Evolutionary conservation across 2,113 vertebrate genomes (phyloP), one percentile per base, ranked within the genome.

Genomic region (Sturnus vulgaris): DNA sequence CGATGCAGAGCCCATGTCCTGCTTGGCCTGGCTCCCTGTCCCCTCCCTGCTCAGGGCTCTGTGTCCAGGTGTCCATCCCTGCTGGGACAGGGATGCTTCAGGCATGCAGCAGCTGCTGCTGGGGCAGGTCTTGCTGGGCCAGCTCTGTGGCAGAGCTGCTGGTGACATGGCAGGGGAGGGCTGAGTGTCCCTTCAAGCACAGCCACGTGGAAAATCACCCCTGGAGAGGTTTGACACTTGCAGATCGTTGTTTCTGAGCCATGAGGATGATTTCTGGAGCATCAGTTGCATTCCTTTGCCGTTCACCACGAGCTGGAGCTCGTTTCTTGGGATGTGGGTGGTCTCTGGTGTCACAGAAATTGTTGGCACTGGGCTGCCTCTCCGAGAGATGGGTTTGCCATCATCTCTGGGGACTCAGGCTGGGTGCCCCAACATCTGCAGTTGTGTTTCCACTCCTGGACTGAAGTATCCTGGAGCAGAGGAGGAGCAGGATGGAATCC

Each of bases 101-200:
- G 23, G 60, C 64, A 9, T 1, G 20, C 8, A 0, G 8, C 66
- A 35, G 50, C 35, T 49, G 9, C 0, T 3, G 15, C 1, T 11
- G 28, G 57, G 15, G 1, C 8, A 75, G 72, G 2, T 37, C 53
- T 10, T 5, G 35, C 52, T 25, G 53, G 12, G 81, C 52, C n/a
- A 7, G 50, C 82, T 66, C 77, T 78, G 9, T 50, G 30, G 3
- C 47, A 19, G 35, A 53, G 60, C 65, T 82, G 69, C 44, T 59
- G 82, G 16, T 17, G 64, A 0, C 47, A 21, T 1, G 18, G 80
- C 16, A 77, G 53, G 18, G 24, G 47, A 40, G 65, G 80, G 64
- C 10, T 49, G 10, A 5, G 73, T 3, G 16, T 52, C 63, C 57
- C 44, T 69, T 56, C 66, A 22, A 15, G 16, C 23, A 11, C 35